Conservation (phyloP, 1,140 invertebrate species). For the Amyelois transitella region DNA sequence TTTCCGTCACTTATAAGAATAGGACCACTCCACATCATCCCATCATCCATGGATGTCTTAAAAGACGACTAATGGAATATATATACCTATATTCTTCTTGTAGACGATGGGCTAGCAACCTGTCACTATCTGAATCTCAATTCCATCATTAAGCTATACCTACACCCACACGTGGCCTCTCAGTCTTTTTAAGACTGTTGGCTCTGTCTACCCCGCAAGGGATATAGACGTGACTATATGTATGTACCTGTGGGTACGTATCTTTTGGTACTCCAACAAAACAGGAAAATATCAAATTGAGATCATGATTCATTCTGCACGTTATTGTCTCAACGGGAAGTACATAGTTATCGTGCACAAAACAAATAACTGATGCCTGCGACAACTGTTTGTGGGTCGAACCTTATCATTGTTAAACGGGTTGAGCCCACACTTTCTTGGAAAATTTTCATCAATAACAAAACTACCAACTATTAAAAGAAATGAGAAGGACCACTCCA, state of each 20-base stretch:
- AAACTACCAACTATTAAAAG: neutral
- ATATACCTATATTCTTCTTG: neutral
- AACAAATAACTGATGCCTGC: neutral
- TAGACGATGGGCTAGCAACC: neutral
- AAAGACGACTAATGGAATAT: too few species aligned
- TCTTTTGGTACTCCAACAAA: neutral
- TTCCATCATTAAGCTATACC: too few species aligned
- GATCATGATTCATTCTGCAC: neutral
- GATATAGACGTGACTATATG: too few species aligned
- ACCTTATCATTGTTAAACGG: too few species aligned
- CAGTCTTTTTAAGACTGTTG: too few species aligned
- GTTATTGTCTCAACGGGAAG: neutral
- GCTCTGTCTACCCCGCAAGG: too few species aligned
- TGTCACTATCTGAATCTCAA: too few species aligned
- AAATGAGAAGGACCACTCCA: neutral
- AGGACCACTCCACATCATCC: too few species aligned
- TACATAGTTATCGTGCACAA: neutral
- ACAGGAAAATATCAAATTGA: slow-evolving; percentile 1
- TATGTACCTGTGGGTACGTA: neutral
- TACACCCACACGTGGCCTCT: too few species aligned
- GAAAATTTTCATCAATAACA: neutral
- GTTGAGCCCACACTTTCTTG: neutral
- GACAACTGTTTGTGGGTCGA: neutral
- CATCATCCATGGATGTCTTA: too few species aligned
- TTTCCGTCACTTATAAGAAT: too few species aligned